These are phyloP conservation scores for Epistrophe eligans DNA, from an alignment of 2,888 invertebrate genomes.

Conservation along the genomic window DNA sequence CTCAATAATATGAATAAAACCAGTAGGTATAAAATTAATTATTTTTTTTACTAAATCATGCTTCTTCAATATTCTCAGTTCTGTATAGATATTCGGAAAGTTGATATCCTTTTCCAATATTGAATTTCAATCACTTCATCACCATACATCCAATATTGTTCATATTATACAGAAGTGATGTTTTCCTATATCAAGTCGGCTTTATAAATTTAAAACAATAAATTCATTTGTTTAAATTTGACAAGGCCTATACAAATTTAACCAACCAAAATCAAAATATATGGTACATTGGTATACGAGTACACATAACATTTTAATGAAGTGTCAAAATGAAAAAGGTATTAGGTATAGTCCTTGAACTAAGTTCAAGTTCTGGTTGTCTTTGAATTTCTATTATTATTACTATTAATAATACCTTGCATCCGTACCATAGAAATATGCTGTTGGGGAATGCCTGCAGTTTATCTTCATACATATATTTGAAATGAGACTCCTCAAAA, in stretches of 20 bases:
- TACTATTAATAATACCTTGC: constrained; percentile 1
- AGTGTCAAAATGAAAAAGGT: constrained; percentile 35
- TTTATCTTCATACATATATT: not conserved
- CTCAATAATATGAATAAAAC: too few species aligned
- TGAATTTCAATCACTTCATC: not conserved
- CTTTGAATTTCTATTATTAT: constrained; percentile 21
- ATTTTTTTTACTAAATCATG: too few species aligned
- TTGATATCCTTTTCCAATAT: not conserved
- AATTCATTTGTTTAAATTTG: constrained; percentile 4
- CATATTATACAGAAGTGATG: not conserved
- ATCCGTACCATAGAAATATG: not conserved
- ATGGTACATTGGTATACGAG: not conserved
- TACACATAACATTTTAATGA: constrained; percentile 20
- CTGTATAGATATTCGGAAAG: too few species aligned
- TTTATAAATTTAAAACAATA: constrained; percentile 9
- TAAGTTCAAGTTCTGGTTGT: not conserved
- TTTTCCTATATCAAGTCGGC: not conserved
- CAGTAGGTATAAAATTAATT: too few species aligned
- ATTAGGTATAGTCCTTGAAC: not conserved
- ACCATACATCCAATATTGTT: not conserved
- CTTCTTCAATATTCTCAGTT: too few species aligned
- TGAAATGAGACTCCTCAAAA: constrained; percentile 33
- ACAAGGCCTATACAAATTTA: not conserved
- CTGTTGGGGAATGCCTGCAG: not conserved
- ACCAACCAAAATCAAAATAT: not conserved